phyloP scores from a whole-genome alignment of 2,888 invertebrate genomes.

The Phalangium opilio region DNA sequence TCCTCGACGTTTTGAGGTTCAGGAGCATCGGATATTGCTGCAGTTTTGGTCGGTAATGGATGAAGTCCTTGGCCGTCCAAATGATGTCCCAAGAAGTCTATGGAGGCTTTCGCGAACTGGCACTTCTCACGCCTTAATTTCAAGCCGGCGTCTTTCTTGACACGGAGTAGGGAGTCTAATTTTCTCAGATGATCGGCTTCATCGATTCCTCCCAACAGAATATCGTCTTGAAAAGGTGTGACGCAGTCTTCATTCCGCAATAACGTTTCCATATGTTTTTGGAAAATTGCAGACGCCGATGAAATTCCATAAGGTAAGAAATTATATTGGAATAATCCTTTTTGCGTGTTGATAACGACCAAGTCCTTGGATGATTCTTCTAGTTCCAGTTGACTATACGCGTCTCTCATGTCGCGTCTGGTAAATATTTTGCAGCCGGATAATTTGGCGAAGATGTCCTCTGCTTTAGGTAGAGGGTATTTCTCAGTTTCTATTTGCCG shows the following conservation, averaged over 20 bases:
- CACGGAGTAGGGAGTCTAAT: too few relatives aligned
- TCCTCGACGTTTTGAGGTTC: constrained; percentile 22
- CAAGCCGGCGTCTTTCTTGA: too few relatives aligned
- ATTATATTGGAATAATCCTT: constrained; percentile 1
- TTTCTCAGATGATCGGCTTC: too few relatives aligned
- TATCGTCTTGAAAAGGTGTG: too few relatives aligned
- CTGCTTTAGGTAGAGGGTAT: constrained; percentile 1
- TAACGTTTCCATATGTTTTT: constrained; percentile 3
- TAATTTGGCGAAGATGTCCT: constrained; percentile 1
- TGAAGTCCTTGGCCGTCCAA: constrained; percentile 20
- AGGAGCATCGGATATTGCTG: constrained; percentile 22
- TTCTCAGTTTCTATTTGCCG: background rate
- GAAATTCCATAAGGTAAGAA: background rate
- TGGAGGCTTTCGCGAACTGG: constrained; percentile 4
- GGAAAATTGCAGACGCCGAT: constrained; percentile 5
- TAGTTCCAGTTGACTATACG: background rate
- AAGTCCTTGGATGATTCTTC: background rate
- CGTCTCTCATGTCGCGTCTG: background rate
- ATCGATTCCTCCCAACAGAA: background rate
- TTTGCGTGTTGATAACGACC: constrained; percentile 4
- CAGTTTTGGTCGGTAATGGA: constrained; percentile 19
- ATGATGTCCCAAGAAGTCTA: constrained; percentile 22
- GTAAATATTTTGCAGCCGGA: background rate
- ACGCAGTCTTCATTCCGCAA: too few relatives aligned
- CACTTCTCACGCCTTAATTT: too few relatives aligned